Conservation (phyloP, 2,797 vertebrate species). For the Graptemys geographica region DNA sequence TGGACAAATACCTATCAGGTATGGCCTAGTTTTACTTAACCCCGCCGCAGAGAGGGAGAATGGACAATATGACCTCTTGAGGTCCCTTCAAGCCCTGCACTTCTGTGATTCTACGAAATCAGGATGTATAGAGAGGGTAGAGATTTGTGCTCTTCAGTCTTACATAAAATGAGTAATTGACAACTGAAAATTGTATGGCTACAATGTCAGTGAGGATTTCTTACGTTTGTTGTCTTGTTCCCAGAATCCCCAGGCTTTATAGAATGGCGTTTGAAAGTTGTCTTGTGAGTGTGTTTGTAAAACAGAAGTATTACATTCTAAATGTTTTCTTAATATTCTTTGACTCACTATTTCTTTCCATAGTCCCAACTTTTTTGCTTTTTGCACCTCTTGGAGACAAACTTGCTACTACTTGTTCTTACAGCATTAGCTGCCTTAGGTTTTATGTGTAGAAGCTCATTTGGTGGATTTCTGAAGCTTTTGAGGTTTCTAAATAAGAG, state of each 20-base stretch:
- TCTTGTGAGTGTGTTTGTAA: neutral
- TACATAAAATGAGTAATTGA: neutral
- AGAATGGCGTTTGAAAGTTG: neutral
- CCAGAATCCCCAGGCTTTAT: neutral
- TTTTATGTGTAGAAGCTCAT: neutral
- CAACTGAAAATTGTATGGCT: neutral
- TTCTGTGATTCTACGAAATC: neutral
- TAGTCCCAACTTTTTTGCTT: neutral
- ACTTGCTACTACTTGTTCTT: neutral
- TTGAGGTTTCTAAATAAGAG: neutral
- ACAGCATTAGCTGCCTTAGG: too few relatives aligned
- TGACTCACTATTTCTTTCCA: accelerated
- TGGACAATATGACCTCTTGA: neutral
- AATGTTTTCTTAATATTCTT: neutral
- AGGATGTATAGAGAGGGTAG: neutral
- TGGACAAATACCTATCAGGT: neutral
- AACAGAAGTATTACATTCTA: neutral
- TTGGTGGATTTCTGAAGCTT: neutral
- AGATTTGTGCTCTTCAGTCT: neutral
- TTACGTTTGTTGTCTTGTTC: neutral
- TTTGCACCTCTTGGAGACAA: neutral
- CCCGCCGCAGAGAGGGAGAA: neutral
- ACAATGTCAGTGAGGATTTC: neutral
- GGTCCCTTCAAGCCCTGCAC: neutral
- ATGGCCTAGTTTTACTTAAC: neutral